These are phyloP conservation scores for Platichthys flesus DNA, from an alignment of 2,113 vertebrate species.

Conservation along the genomic window DNA sequence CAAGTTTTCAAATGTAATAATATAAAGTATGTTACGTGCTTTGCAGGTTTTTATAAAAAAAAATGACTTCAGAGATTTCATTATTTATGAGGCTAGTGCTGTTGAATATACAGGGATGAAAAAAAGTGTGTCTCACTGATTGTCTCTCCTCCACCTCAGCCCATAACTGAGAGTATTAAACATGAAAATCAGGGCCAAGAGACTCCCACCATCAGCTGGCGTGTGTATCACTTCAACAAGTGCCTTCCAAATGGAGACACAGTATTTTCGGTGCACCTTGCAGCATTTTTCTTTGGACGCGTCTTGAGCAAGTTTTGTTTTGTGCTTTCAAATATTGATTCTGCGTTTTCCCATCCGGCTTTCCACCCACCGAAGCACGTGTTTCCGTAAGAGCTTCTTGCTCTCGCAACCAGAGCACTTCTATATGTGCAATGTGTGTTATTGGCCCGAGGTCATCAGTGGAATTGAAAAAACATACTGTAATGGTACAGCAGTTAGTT, in stretches of 20 bases:
- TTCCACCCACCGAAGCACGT: constrained; percentile 45
- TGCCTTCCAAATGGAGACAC: constrained; percentile 26
- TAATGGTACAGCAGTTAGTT: not conserved
- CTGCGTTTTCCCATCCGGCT: constrained; percentile 37
- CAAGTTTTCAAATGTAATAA: constrained; percentile 23
- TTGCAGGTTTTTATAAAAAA: constrained; percentile 2
- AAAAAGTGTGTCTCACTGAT: constrained; percentile 33
- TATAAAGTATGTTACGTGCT: not conserved
- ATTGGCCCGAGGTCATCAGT: not conserved
- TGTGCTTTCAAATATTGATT: constrained; percentile 58
- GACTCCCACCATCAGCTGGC: constrained; percentile 46
- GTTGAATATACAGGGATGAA: constrained; percentile 6
- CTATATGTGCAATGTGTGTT: not conserved
- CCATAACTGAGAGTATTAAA: constrained; percentile 39
- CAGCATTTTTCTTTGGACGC: constrained; percentile 1
- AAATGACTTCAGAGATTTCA: constrained; percentile 10
- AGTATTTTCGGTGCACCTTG: constrained; percentile 30
- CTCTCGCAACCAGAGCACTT: not conserved
- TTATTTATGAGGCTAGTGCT: constrained; percentile 34
- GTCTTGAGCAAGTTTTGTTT: constrained; percentile 37
- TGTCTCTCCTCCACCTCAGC: constrained; percentile 36
- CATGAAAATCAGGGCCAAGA: constrained; percentile 45
- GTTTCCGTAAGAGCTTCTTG: constrained; percentile 35
- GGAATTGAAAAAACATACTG: too few relatives aligned
- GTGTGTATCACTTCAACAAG: constrained; percentile 23